A percentile compares a stretch with the other conserved stretches of the same genome.
Evolutionary conservation across 2,888 invertebrate species (phyloP).

Genomic region (Melinopterus prodromus): DNA sequence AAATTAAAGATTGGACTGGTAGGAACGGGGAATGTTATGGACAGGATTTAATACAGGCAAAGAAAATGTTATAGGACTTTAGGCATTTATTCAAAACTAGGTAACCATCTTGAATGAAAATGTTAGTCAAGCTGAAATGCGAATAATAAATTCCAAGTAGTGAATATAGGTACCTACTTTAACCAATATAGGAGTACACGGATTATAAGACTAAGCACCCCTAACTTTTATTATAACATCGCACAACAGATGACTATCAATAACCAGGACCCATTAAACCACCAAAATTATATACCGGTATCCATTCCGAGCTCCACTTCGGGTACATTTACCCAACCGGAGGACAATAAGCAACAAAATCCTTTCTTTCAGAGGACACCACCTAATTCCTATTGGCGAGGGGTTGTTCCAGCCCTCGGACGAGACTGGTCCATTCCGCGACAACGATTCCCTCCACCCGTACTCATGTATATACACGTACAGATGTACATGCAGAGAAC

Average conservation of each 20-base stretch:
- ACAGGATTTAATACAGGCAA: no score
- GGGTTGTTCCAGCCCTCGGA: neutral
- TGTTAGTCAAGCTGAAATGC: no score
- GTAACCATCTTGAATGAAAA: no score
- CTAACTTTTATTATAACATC: neutral
- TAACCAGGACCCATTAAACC: neutral
- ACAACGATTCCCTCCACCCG: neutral
- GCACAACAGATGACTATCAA: neutral
- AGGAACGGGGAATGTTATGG: no score
- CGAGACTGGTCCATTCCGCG: neutral
- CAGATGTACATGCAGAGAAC: slow-evolving; percentile 10
- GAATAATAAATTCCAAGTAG: no score
- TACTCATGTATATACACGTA: slow-evolving; percentile 17
- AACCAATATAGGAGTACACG: neutral
- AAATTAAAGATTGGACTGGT: no score
- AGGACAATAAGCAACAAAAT: slow-evolving; percentile 4
- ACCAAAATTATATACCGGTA: neutral
- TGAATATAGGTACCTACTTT: neutral
- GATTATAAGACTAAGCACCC: neutral
- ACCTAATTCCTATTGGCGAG: slow-evolving; percentile 4
- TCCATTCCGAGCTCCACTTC: neutral
- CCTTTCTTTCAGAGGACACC: slow-evolving; percentile 4
- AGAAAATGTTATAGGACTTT: no score
- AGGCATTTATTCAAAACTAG: no score
- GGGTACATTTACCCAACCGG: neutral